Conservation (phyloP, 2,797 vertebrate genomes). For the Mycteria americana region DNA sequence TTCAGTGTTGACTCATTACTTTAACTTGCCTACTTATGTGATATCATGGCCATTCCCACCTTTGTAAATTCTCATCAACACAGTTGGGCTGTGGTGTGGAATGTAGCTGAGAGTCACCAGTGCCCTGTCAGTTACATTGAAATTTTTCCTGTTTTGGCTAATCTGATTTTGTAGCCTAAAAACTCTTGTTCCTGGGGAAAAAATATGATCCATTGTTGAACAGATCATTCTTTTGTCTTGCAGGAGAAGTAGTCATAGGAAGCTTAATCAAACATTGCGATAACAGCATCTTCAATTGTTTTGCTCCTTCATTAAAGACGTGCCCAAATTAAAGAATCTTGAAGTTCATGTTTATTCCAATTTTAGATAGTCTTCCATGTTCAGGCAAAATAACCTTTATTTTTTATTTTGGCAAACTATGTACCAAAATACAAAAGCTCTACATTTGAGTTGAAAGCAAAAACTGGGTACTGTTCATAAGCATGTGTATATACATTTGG, state of each 20-base stretch:
- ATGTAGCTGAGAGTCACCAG: neutral
- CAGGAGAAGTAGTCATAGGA: neutral
- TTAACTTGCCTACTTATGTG: neutral
- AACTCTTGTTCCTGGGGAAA: neutral
- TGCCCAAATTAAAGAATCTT: neutral
- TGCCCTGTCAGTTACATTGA: neutral
- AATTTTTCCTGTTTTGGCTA: neutral
- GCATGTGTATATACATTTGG: neutral
- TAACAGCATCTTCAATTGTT: neutral
- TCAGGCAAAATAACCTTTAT: neutral
- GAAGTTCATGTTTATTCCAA: neutral
- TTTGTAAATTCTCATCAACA: neutral
- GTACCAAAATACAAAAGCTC: neutral
- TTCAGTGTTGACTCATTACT: neutral
- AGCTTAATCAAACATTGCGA: neutral
- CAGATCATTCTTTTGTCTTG: neutral
- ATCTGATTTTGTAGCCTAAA: neutral
- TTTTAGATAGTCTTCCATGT: neutral
- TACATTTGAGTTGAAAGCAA: neutral
- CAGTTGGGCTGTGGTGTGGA: neutral
- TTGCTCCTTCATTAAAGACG: neutral
- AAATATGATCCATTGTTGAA: neutral
- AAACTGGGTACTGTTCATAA: neutral
- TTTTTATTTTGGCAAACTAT: neutral
- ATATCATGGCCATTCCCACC: neutral